Evolutionary conservation across 2,888 invertebrate species (phyloP).

Genomic region (Epistrophe grossulariae): DNA sequence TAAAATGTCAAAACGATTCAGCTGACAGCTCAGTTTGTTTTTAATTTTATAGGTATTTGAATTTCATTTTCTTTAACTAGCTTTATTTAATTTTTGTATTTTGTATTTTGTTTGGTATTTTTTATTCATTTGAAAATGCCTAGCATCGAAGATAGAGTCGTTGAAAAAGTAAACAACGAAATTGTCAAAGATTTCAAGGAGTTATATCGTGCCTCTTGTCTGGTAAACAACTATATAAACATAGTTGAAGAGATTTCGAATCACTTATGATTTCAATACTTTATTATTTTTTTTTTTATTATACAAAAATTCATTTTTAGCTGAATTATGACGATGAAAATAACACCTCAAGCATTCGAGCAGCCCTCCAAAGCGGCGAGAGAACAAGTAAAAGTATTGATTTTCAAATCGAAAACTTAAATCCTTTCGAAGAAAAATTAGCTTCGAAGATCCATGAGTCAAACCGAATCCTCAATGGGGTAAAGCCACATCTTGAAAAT

Average conservation of each 20-base stretch:
- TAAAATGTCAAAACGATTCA: no score
- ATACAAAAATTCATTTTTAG: conserved; percentile 82
- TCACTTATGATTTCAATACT: not conserved
- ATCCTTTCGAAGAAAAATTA: conserved; percentile 83
- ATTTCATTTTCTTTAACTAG: no score
- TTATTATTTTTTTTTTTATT: not conserved
- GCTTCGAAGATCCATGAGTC: conserved; percentile 86
- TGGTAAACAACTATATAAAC: conserved; percentile 82
- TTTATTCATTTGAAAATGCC: conserved; percentile 78
- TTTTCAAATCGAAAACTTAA: conserved; percentile 84
- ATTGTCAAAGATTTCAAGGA: conserved; percentile 85
- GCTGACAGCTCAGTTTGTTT: no score
- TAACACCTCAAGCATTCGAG: conserved; percentile 87
- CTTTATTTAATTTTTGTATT: no score
- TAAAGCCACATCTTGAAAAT: conserved; percentile 84
- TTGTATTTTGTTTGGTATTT: no score
- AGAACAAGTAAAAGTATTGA: conserved; percentile 84
- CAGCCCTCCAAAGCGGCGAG: conserved; percentile 87
- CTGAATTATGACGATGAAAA: conserved; percentile 87
- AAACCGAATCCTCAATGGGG: conserved; percentile 78
- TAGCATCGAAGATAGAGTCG: conserved; percentile 82
- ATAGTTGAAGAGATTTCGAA: conserved; percentile 77
- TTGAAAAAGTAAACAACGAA: conserved; percentile 85
- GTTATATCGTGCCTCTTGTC: conserved; percentile 84
- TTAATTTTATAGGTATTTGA: no score